These are phyloP conservation scores for Alethe diademata DNA, from an alignment of 2,113 vertebrate genomes.

Conservation along the genomic window DNA sequence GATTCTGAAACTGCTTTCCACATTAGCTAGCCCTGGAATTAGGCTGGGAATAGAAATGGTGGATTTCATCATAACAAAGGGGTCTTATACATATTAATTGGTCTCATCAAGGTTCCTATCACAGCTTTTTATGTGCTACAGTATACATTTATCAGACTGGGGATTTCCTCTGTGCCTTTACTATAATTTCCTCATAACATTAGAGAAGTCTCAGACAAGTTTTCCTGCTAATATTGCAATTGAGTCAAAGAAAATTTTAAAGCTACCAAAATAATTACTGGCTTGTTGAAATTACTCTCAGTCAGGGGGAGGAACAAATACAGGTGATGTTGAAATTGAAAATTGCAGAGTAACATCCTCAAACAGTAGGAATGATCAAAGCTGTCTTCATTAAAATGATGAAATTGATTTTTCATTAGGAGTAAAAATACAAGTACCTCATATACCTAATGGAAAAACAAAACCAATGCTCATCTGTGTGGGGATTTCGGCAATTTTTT, in stretches of 20 bases:
- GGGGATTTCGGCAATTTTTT: not conserved
- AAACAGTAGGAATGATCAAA: slow-evolving; percentile 2
- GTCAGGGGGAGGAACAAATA: not conserved
- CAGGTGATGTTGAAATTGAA: not conserved
- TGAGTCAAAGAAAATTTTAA: not conserved
- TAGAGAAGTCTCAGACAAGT: not conserved
- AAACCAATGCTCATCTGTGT: slow-evolving; percentile 10
- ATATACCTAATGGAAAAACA: not conserved
- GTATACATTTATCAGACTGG: not conserved
- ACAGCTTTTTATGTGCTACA: not conserved
- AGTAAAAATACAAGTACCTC: slow-evolving; percentile 25
- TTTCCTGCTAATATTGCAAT: slow-evolving; percentile 1
- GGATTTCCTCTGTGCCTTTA: not conserved
- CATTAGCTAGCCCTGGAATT: not conserved
- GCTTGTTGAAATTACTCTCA: not conserved
- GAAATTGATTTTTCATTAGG: slow-evolving; percentile 63
- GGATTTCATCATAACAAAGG: not conserved
- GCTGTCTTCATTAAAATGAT: slow-evolving; percentile 2
- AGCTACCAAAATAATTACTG: not conserved
- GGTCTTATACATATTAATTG: not conserved
- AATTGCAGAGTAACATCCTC: not conserved
- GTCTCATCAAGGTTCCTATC: not conserved
- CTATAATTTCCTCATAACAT: not conserved
- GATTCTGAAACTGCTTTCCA: not conserved
- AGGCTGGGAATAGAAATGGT: not conserved